Conservation (phyloP, 2,888 invertebrate genomes). For the Theodoxus fluviatilis region DNA sequence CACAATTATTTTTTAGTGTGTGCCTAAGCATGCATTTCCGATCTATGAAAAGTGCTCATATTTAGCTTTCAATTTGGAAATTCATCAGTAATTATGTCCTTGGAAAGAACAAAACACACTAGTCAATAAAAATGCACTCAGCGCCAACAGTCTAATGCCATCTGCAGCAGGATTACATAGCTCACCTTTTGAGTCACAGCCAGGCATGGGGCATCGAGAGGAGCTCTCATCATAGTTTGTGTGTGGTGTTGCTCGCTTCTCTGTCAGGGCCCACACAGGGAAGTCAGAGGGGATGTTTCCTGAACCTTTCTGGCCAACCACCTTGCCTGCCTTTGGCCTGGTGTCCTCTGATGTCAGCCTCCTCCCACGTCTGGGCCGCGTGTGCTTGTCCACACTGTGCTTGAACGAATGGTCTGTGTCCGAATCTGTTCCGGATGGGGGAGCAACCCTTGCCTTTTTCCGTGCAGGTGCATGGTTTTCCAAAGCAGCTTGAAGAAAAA, state of each 20-base stretch:
- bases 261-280: slow-evolving; percentile 36
- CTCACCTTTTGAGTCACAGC: slow-evolving; percentile 79
- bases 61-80: no score
- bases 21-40: no score
- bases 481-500: background rate
- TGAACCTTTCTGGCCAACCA: background rate
- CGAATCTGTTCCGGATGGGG: slow-evolving; percentile 31
- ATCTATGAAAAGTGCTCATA: no score
- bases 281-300: slow-evolving; percentile 25
- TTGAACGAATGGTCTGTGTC: slow-evolving; percentile 25
- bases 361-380: slow-evolving; percentile 18
- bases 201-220: slow-evolving; percentile 77
- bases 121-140: no score
- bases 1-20: no score
- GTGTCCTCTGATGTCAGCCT: slow-evolving; percentile 24
- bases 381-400: slow-evolving; percentile 17
- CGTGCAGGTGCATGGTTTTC: background rate
- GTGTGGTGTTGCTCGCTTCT: slow-evolving; percentile 50
- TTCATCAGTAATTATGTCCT: no score
- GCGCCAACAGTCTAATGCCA: no score
- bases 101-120: no score
- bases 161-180: background rate
- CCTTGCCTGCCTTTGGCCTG: slow-evolving; percentile 18
- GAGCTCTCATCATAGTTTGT: slow-evolving; percentile 56
- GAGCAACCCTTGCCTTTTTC: slow-evolving; percentile 28